Evolutionary conservation across 2,113 vertebrate species (phyloP).

Genomic region (Thymallus thymallus): DNA sequence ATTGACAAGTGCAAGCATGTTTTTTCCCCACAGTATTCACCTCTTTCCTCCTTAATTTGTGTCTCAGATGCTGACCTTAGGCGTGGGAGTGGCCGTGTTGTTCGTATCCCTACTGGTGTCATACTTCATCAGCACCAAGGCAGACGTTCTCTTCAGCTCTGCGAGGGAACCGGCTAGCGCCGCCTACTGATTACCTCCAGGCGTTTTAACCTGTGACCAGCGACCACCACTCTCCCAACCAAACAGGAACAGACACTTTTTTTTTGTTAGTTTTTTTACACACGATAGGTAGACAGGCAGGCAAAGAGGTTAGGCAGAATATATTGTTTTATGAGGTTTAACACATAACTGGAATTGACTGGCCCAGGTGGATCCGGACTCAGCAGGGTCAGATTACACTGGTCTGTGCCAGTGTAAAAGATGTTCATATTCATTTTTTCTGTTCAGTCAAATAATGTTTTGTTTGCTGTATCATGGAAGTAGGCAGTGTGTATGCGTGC

Average conservation of each 20-base stretch:
- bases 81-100: constrained; percentile 79
- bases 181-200: constrained; percentile 78
- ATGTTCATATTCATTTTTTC: constrained; percentile 66
- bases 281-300: constrained; percentile 33
- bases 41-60: neutral
- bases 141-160: constrained; percentile 82
- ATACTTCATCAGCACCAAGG: constrained; percentile 88
- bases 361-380: constrained; percentile 62
- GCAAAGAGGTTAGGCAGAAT: constrained; percentile 30
- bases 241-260: constrained; percentile 28
- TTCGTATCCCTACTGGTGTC: constrained; percentile 81
- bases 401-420: constrained; percentile 45
- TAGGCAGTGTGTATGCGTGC: constrained; percentile 37
- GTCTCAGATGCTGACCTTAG: constrained; percentile 83
- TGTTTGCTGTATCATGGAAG: constrained; percentile 57
- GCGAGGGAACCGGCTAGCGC: constrained; percentile 75
- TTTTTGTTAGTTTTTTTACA: constrained; percentile 30
- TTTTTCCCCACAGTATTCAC: neutral
- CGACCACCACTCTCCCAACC: constrained; percentile 35
- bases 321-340: constrained; percentile 34
- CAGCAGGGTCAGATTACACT: constrained; percentile 51
- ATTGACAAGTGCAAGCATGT: neutral
- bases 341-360: constrained; percentile 47
- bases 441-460: constrained; percentile 52
- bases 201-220: constrained; percentile 42